Evolutionary conservation across 2,797 vertebrate species (phyloP).

Genomic region (Pitangus sulphuratus): DNA sequence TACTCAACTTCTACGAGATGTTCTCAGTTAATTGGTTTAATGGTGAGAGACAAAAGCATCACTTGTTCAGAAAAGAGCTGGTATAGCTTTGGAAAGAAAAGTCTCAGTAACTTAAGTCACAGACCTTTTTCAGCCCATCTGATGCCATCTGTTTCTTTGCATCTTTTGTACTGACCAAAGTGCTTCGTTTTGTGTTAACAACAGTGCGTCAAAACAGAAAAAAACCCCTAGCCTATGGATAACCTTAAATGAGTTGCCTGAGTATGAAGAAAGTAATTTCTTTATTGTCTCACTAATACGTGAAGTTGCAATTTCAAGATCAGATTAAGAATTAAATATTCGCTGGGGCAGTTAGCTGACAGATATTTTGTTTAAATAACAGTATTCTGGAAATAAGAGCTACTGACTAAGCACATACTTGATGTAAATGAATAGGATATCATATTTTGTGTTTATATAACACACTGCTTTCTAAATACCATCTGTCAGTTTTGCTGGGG

Average conservation of each 20-base stretch:
- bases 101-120: background rate
- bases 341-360: background rate
- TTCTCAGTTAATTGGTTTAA: background rate
- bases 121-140: background rate
- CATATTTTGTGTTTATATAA: background rate
- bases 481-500: background rate
- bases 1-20: background rate
- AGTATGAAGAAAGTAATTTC: background rate
- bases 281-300: background rate
- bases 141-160: background rate
- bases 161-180: background rate
- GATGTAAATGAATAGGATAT: background rate
- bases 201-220: background rate
- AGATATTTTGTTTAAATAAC: conserved; percentile 8
- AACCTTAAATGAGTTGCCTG: background rate
- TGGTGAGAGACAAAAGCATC: background rate
- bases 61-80: background rate
- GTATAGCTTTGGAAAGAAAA: background rate
- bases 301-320: background rate
- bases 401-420: background rate
- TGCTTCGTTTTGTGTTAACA: background rate
- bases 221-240: background rate
- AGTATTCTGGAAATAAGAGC: background rate
- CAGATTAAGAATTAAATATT: background rate
- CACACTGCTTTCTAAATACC: background rate